These are phyloP conservation scores for Aeoliscus strigatus DNA, from an alignment of 2,797 vertebrate species.

Conservation along the genomic window DNA sequence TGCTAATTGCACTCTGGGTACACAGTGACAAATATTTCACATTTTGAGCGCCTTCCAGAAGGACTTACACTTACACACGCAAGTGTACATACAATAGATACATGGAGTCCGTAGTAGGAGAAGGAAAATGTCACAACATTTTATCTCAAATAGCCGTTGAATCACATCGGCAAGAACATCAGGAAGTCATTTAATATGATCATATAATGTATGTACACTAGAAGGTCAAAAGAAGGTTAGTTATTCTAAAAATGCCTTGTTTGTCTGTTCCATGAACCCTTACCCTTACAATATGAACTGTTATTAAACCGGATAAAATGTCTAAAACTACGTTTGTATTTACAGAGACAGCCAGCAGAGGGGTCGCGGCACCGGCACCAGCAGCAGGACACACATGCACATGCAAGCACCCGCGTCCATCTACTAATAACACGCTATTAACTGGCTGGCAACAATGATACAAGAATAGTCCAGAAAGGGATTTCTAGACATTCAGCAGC, in stretches of 20 bases:
- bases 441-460: constrained; percentile 24
- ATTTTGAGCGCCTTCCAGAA: constrained; percentile 25
- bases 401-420: constrained; percentile 45
- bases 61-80: constrained; percentile 29
- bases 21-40: constrained; percentile 36
- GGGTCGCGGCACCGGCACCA: constrained; percentile 3
- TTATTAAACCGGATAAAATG: constrained; percentile 33
- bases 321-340: constrained; percentile 43
- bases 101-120: constrained; percentile 30
- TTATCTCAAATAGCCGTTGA: constrained; percentile 9
- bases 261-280: constrained; percentile 30
- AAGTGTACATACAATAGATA: constrained; percentile 46
- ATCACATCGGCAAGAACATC: constrained; percentile 10
- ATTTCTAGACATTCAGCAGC: constrained; percentile 19
- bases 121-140: constrained; percentile 32
- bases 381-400: constrained; percentile 27
- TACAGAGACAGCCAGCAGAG: constrained; percentile 31
- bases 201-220: constrained; percentile 26
- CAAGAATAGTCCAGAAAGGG: constrained; percentile 8
- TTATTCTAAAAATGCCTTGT: constrained; percentile 1
- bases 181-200: constrained; percentile 15
- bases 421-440: constrained; percentile 9
- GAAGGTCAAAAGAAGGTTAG: constrained; percentile 32
- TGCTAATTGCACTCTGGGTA: constrained; percentile 17
- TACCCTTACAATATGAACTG: constrained; percentile 32